phyloP scores from a whole-genome alignment of 2,888 invertebrate genomes.

The Paralinhomoeus sp. region DNA sequence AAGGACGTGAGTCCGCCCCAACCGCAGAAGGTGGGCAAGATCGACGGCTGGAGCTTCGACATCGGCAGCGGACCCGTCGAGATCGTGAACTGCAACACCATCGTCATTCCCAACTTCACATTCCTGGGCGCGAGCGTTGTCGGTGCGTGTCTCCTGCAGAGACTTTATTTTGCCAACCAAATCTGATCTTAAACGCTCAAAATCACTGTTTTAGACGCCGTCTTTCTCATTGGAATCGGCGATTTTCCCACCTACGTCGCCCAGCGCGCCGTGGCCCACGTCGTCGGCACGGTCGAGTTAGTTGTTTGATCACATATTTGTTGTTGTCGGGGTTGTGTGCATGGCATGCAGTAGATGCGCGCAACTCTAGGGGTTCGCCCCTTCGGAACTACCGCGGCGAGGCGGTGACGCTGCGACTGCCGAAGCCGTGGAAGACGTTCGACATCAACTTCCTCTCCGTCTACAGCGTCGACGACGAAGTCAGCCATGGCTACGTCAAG shows the following conservation, averaged over 20 bases:
- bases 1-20: conserved; percentile 11
- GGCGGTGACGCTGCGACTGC: conserved; percentile 13
- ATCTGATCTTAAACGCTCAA: no score
- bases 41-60: conserved; percentile 4
- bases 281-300: conserved; percentile 11
- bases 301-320: neutral
- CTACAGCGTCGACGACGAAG: conserved; percentile 10
- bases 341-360: no score
- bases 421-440: conserved; percentile 13
- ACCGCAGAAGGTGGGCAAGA: conserved; percentile 7
- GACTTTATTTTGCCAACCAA: no score
- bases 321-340: no score
- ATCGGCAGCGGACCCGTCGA: conserved; percentile 3
- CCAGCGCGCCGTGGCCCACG: conserved; percentile 9
- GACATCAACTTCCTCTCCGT: conserved; percentile 16
- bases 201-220: conserved; percentile 11
- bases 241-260: conserved; percentile 13
- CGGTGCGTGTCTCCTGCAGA: no score
- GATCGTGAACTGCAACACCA: conserved; percentile 14
- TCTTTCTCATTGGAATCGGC: conserved; percentile 13
- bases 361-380: conserved; percentile 12
- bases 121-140: no score
- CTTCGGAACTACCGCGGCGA: conserved; percentile 10
- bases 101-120: neutral
- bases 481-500: conserved; percentile 12